Conservation (phyloP, 1,140 invertebrate genomes). For the Heterodera schachtii region DNA sequence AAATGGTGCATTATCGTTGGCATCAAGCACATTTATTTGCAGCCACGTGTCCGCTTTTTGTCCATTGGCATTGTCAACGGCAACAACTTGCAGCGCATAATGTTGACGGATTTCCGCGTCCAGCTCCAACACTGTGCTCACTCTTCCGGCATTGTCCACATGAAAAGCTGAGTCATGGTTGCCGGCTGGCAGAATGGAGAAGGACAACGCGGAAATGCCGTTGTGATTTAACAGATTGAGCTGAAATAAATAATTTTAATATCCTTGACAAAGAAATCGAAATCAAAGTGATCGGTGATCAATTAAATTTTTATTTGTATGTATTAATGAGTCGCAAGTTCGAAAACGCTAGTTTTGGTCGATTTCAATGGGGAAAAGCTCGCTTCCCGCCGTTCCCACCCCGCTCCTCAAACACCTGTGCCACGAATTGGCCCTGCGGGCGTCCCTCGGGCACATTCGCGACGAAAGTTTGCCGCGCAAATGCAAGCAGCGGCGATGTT, state of each 20-base stretch:
- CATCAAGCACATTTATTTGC: slow-evolving; percentile 39
- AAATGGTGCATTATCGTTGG: slow-evolving; percentile 50
- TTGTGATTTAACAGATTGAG: background rate
- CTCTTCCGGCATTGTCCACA: slow-evolving; percentile 40
- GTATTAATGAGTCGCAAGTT: no score
- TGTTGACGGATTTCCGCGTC: slow-evolving; percentile 42
- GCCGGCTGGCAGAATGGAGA: slow-evolving; percentile 36
- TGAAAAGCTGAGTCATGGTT: slow-evolving; percentile 48
- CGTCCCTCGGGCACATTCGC: slow-evolving; percentile 42
- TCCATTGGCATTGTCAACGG: slow-evolving; percentile 14
- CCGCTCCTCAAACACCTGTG: slow-evolving; percentile 36
- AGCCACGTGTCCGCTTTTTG: slow-evolving; percentile 34
- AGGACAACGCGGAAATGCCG: background rate
- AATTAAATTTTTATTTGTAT: no score
- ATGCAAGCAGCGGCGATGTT: slow-evolving; percentile 10
- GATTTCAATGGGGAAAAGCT: no score
- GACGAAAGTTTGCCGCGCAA: slow-evolving; percentile 40
- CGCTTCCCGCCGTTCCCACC: no score
- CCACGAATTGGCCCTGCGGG: slow-evolving; percentile 53
- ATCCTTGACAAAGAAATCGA: no score
- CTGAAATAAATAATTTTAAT: background rate
- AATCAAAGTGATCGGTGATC: no score
- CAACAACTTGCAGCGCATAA: slow-evolving; percentile 44
- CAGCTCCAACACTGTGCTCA: slow-evolving; percentile 44
- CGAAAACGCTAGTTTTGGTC: no score